Percentiles rank a stretch among this genome's conserved stretches.
These are phyloP conservation scores for Eupeodes luniger DNA, from an alignment of 2,888 invertebrate species.

Conservation along the genomic window DNA sequence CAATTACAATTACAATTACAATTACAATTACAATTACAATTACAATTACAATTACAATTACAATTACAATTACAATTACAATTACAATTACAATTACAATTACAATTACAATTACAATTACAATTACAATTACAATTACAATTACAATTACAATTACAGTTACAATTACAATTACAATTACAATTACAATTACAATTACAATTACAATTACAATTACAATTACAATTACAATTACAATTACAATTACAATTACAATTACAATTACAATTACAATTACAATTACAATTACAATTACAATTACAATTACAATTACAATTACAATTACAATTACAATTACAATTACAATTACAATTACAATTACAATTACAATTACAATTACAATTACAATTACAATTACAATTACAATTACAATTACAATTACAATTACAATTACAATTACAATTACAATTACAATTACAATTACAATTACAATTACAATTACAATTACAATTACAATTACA, in stretches of 20 bases:
- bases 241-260: conserved; percentile 1
- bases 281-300: conserved; percentile 1
- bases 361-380: conserved; percentile 1
- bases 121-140: conserved; percentile 1
- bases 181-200: conserved; percentile 1
- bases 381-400: conserved; percentile 1
- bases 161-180: not conserved
- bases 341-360: conserved; percentile 1
- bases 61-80: not conserved
- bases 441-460: conserved; percentile 1
- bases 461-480: conserved; percentile 1
- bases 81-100: not conserved
- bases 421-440: conserved; percentile 1
- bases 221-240: conserved; percentile 1
- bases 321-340: conserved; percentile 1
- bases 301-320: conserved; percentile 1
- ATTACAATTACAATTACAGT: not conserved
- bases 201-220: not conserved
- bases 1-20: no score
- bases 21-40: no score
- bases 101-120: conserved; percentile 1
- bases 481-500: conserved; percentile 1
- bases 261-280: conserved; percentile 1
- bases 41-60: no score
- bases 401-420: conserved; percentile 1